Evolutionary conservation across 2,113 vertebrate species (phyloP), one percentile per base, ranked within the genome.

Genomic region (Prunella fulvescens): DNA sequence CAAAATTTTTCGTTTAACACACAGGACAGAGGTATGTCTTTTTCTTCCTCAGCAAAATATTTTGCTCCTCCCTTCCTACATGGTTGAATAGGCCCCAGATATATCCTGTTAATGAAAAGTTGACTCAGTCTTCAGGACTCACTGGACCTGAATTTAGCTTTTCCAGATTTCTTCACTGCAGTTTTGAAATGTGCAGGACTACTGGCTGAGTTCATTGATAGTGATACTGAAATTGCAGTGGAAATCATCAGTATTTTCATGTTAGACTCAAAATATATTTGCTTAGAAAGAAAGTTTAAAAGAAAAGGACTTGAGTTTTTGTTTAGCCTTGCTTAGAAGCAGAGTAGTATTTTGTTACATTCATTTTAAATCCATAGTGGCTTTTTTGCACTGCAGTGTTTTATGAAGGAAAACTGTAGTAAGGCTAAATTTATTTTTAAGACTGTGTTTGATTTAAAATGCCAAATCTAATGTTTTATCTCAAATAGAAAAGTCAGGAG

Each of bases 1-100:
- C 56, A 35, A 93, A 81, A 92, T 89, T 28, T 78, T 70, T 93
- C 25, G 9, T 91, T 92, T 94, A 97, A 72, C 54, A n/a, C 77
- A 40, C 45, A 66, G 42, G 33, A 94, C 66, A 86, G 71, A 94
- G 66, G 35, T 83, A 83, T 17, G 45, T 96, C 83, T 85, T 87
- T 93, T 62, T 82, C 71, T 82, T 93, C n/a, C 62, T 79, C 39
- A 70, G 87, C 50, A 87, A 94, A 92, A 79, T 58, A 72, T 44
- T 86, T 81, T 13, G 0, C 35, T 3, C 26, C 42, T 93, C 23
- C 29, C 25, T 74, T 93, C 92, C n/a, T 87, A 28, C 1, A 0
- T 64, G 17, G 88, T 40, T 90, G 40, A 77, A 61, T 62, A 76
- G 53, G 22, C 51, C 47, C 62, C 71, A 80, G 48, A 33, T 45